phyloP scores from a whole-genome alignment of 1,140 invertebrate species.

The Dufourea novaeangliae region DNA sequence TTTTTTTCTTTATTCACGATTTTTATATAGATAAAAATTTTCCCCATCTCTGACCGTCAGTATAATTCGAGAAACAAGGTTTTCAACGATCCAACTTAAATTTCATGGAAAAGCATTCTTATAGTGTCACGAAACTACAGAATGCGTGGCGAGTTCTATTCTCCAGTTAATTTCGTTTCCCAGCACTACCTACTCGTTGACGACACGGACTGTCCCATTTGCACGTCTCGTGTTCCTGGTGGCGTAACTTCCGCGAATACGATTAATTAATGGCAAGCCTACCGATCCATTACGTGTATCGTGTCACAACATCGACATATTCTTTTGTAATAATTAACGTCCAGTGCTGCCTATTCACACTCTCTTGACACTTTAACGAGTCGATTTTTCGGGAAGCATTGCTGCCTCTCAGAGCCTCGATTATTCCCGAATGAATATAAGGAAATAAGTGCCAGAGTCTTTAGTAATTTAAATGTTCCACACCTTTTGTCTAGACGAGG shows the following conservation, averaged over 20 bases:
- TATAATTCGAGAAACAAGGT: too few species aligned
- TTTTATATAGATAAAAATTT: too few species aligned
- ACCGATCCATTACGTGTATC: constrained; percentile 49
- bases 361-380: not conserved
- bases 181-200: not conserved
- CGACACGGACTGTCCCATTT: constrained; percentile 1
- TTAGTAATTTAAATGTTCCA: not conserved
- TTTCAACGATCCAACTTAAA: too few species aligned
- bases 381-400: too few species aligned
- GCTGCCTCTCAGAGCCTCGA: too few species aligned
- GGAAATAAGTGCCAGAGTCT: not conserved
- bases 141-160: not conserved
- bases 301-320: constrained; percentile 46
- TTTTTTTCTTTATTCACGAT: too few species aligned
- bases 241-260: constrained; percentile 44
- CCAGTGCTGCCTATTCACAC: not conserved
- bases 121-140: too few species aligned
- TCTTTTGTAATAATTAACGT: constrained; percentile 46
- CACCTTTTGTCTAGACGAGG: not conserved
- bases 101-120: too few species aligned
- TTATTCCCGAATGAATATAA: too few species aligned
- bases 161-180: constrained; percentile 43
- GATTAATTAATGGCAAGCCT: constrained; percentile 61
- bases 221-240: constrained; percentile 1
- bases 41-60: too few species aligned